Percentiles rank a stretch among this genome's conserved stretches.
Conservation (phyloP, 2,113 vertebrate genomes). For the Eurystomus gularis region DNA sequence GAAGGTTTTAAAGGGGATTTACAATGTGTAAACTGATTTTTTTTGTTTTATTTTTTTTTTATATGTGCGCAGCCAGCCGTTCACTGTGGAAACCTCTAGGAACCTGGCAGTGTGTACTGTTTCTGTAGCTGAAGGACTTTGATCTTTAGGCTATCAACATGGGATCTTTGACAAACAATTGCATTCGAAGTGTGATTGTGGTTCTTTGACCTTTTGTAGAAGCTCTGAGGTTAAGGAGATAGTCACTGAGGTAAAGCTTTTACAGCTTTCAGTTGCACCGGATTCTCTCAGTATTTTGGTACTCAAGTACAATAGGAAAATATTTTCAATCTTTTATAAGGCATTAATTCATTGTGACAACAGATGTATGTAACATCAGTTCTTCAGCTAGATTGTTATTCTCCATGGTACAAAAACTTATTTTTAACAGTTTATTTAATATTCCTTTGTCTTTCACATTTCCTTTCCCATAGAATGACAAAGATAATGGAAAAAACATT, state of each 20-base stretch:
- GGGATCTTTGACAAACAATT: constrained; percentile 24
- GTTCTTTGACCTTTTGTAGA: background rate
- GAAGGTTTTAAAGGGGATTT: background rate
- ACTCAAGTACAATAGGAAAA: background rate
- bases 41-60: too few species aligned
- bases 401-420: background rate
- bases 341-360: background rate
- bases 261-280: background rate
- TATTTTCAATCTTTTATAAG: background rate
- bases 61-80: background rate
- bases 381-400: background rate
- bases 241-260: background rate
- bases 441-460: background rate
- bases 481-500: background rate
- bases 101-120: background rate
- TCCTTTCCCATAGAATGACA: background rate
- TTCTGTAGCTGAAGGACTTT: constrained; percentile 26
- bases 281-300: background rate
- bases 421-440: background rate
- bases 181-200: background rate
- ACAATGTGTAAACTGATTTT: background rate
- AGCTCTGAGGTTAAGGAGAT: background rate
- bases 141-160: constrained; percentile 4
- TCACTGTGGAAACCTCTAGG: background rate
- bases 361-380: background rate